Conservation (phyloP, 1,140 invertebrate genomes). For the Drosophila truncata region DNA sequence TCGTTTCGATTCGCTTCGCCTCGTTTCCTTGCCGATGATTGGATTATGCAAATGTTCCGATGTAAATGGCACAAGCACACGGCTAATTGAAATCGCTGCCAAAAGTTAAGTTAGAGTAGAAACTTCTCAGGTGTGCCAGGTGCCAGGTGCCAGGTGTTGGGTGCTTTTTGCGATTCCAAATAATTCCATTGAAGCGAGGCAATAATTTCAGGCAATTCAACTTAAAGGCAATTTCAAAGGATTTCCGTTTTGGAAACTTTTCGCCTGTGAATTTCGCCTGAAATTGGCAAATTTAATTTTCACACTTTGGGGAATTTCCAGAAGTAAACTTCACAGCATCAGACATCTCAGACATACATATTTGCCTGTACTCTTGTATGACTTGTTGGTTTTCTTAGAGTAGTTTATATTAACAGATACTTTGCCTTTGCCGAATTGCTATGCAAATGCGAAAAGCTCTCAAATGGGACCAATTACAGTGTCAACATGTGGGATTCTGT, state of each 20-base stretch:
- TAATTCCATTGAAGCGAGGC: constrained; percentile 13
- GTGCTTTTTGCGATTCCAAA: not conserved
- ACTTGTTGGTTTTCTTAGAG: constrained; percentile 18
- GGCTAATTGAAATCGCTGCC: constrained; percentile 51
- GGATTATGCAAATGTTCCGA: constrained; percentile 62
- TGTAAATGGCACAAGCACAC: constrained; percentile 42
- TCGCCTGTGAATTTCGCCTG: not conserved
- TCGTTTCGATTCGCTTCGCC: constrained; percentile 27
- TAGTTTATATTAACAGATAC: constrained; percentile 43
- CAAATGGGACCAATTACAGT: constrained; percentile 39
- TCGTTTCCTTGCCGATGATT: constrained; percentile 40
- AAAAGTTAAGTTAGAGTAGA: constrained; percentile 20
- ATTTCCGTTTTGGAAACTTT: constrained; percentile 45
- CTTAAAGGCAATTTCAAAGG: constrained; percentile 11
- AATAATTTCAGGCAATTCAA: constrained; percentile 30
- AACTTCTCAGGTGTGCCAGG: constrained; percentile 10
- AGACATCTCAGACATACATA: constrained; percentile 20
- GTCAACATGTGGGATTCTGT: constrained; percentile 31
- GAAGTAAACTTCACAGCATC: constrained; percentile 25
- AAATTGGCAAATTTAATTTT: constrained; percentile 61
- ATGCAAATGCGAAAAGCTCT: constrained; percentile 32
- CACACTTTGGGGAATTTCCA: constrained; percentile 39
- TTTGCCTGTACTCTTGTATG: constrained; percentile 8
- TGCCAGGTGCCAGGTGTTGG: not conserved
- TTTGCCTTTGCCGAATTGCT: constrained; percentile 9